Percentiles rank a stretch among this genome's conserved stretches.
Evolutionary conservation across 2,113 vertebrate genomes (phyloP).

Genomic region (Himantopus leucocephalus): DNA sequence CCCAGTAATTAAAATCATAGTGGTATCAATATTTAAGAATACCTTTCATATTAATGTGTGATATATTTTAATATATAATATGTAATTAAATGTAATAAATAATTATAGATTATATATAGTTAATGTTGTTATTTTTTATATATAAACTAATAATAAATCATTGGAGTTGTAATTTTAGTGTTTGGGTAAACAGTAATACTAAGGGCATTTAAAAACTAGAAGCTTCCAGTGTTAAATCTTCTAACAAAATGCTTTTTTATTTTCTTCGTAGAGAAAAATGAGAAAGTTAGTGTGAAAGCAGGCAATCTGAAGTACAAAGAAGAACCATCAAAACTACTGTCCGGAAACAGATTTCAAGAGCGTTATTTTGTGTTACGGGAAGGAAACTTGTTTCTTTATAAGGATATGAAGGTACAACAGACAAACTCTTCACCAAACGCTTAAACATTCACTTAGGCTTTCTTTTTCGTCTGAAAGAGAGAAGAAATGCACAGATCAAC

Average conservation of each 20-base stretch:
- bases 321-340: conserved; percentile 89
- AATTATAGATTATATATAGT: too few species aligned
- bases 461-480: not conserved
- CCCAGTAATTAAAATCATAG: not conserved
- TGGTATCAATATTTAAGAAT: not conserved
- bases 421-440: not conserved
- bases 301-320: conserved; percentile 88
- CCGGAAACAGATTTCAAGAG: conserved; percentile 93
- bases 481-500: not conserved
- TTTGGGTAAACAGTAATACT: not conserved
- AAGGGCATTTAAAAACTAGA: not conserved
- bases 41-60: not conserved
- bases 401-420: conserved; percentile 87
- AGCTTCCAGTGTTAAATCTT: not conserved
- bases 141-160: not conserved
- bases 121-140: not conserved
- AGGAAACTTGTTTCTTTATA: conserved; percentile 87
- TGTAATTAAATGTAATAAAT: not conserved
- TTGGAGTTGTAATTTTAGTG: not conserved
- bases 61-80: not conserved
- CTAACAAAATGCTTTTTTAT: not conserved
- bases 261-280: conserved; percentile 65
- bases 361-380: conserved; percentile 84
- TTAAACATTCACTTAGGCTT: not conserved
- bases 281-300: conserved; percentile 73